Evolutionary conservation across 2,113 vertebrate genomes (phyloP).

Genomic region (Opisthocomus hoazin): DNA sequence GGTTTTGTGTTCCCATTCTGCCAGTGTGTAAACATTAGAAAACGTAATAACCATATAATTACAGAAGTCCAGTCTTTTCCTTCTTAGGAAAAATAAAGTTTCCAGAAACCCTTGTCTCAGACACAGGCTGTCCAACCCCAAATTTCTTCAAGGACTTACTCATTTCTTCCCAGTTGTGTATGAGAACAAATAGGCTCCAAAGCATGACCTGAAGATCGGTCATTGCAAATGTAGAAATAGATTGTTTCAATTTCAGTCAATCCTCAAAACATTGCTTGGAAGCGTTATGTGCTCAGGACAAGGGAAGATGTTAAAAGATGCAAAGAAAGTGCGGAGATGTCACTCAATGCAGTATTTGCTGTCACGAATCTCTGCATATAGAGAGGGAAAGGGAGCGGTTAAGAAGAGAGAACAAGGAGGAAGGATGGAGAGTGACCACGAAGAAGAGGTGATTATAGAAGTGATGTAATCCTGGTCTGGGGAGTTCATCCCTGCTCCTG

Average conservation of each 20-base stretch:
- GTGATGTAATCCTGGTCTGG: background rate
- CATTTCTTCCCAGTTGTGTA: background rate
- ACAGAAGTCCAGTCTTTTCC: background rate
- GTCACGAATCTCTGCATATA: background rate
- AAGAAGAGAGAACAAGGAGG: background rate
- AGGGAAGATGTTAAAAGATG: background rate
- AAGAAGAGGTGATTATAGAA: background rate
- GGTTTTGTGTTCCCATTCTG: background rate
- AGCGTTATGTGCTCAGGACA: background rate
- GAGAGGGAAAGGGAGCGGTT: background rate
- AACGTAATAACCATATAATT: background rate
- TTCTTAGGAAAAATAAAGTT: background rate
- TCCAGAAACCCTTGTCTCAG: background rate
- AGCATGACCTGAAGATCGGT: background rate
- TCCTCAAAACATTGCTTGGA: background rate
- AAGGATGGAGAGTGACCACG: background rate
- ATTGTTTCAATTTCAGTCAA: background rate
- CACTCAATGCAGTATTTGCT: background rate
- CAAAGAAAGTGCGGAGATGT: background rate
- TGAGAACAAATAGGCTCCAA: background rate
- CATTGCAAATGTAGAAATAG: background rate
- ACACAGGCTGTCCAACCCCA: background rate
- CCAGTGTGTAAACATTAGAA: background rate
- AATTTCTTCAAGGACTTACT: background rate
- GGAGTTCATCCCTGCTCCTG: background rate